phyloP scores from a whole-genome alignment of 2,888 invertebrate species.

The Andrena fulva region DNA sequence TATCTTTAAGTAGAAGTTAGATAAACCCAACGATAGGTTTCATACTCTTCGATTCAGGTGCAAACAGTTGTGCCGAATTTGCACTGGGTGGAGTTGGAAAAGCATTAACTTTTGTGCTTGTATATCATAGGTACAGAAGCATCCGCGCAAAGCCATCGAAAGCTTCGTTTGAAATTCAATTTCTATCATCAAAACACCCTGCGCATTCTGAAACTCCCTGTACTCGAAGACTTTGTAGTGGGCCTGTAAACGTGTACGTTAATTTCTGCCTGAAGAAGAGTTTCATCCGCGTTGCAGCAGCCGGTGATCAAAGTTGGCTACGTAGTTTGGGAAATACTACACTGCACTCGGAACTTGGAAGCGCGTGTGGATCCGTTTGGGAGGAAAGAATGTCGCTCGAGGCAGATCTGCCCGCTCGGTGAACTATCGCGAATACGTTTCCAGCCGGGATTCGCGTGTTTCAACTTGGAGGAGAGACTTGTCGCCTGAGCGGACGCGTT shows the following conservation, averaged over 20 bases:
- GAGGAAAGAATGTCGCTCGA: conserved; percentile 25
- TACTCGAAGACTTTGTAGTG: not conserved
- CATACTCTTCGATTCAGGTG: too few species aligned
- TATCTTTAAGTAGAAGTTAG: too few species aligned
- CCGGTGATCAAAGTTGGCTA: conserved; percentile 6
- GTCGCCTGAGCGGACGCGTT: conserved; percentile 26
- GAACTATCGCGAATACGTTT: conserved; percentile 21
- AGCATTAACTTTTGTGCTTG: too few species aligned
- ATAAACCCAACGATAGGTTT: too few species aligned
- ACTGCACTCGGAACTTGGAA: not conserved
- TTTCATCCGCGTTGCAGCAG: not conserved
- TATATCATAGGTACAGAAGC: too few species aligned
- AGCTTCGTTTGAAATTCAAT: not conserved
- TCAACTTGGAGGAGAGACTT: conserved; percentile 16
- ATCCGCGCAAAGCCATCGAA: too few species aligned
- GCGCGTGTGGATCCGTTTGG: conserved; percentile 14
- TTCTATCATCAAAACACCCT: not conserved
- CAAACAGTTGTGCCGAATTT: too few species aligned
- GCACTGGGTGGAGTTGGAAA: too few species aligned
- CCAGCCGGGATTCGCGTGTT: conserved; percentile 11
- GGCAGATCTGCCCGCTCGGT: not conserved
- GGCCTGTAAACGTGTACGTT: not conserved
- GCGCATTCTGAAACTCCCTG: not conserved
- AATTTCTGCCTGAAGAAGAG: not conserved
- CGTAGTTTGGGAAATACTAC: not conserved